Conservation (phyloP, 2,888 invertebrate genomes). For the Clusia tigrina region DNA sequence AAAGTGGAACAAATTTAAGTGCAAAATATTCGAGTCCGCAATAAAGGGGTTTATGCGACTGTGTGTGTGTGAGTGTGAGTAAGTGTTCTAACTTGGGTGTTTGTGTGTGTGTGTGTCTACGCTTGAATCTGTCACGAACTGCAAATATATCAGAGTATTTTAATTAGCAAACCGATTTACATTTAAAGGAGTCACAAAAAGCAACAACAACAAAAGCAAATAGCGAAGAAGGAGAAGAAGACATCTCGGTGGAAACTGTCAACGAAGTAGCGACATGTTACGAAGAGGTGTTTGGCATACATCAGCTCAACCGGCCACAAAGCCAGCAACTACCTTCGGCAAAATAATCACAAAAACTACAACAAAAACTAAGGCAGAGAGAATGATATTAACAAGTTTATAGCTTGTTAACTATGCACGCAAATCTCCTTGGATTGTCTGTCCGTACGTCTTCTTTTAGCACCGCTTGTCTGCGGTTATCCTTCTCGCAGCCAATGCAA, state of each 20-base stretch:
- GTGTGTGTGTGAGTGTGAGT: too few species aligned
- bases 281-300: conserved; percentile 19
- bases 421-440: too few species aligned
- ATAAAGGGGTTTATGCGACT: too few species aligned
- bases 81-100: too few species aligned
- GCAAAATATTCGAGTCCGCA: too few species aligned
- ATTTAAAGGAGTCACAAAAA: background rate
- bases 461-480: too few species aligned
- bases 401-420: background rate
- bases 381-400: background rate
- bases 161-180: conserved; percentile 11
- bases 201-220: background rate
- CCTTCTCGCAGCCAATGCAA: too few species aligned
- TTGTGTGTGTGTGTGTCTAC: too few species aligned
- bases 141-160: background rate
- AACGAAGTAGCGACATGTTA: conserved; percentile 12
- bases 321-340: background rate
- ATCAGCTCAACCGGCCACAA: background rate
- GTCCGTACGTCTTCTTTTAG: too few species aligned
- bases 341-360: background rate
- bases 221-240: background rate
- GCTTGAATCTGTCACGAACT: too few species aligned
- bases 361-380: background rate
- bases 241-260: background rate
- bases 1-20: background rate